Evolutionary conservation across 2,888 invertebrate species (phyloP), one percentile per base, ranked within the genome.

Genomic region (Tuta absoluta): DNA sequence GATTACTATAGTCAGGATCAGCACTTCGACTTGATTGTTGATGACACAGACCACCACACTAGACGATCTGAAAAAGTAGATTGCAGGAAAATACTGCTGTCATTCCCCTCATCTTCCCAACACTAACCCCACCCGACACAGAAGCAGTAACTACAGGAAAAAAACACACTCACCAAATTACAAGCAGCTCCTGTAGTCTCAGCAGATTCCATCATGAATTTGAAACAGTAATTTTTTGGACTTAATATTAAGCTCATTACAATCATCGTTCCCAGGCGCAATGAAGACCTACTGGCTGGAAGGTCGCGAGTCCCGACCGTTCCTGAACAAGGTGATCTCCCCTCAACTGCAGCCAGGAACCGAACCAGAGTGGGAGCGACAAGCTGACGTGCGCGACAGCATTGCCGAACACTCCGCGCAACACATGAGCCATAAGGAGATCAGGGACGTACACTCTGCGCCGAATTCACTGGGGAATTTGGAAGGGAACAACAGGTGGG

Each of bases 281-380:
- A 97, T 97, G 97, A 97, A 97, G 86, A 97, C 97, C 0, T 97
- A 96, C 81, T 97, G 97, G 97, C 86, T 97, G 64, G 94, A 95
- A 77, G 94, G 95, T 45, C 93, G 95, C 62, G 95, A 95, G 73
- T 93, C 93, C 49, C 91, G 96, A 28, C 91, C 93, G 3, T 93
- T 93, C 48, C 81, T 92, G 7, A 85, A 83, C 63, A 91, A 91
- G 71, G 79, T 86, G 69, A 89, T 84, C 73, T 87, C 86, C 0
- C 82, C 85, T 2, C 92, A 92, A 72, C 81, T 89, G 0, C 81
- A 79, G 65, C 87, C 88, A 0, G 86, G 89, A 2, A 82, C 84
- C 0, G 91, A 89, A 67, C 75, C 85, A 0, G 92, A 92, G 68
- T 92, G 91, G 92, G 91, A 91, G 64, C 73, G 85, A 70, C 87